phyloP scores from a whole-genome alignment of 2,888 invertebrate species.

The Hydraecia micacea region DNA sequence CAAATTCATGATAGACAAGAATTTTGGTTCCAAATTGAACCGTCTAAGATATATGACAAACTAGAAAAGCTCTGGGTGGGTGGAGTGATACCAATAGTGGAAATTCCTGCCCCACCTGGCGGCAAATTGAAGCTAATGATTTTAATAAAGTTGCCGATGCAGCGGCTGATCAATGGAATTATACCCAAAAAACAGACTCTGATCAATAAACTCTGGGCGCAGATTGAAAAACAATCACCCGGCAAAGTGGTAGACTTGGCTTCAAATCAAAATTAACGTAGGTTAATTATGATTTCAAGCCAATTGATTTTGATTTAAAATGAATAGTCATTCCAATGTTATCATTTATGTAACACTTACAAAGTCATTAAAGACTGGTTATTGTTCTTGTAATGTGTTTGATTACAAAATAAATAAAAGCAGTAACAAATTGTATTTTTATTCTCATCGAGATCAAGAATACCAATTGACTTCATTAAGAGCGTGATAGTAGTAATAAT shows the following conservation, averaged over 20 bases:
- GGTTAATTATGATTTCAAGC: too few relatives aligned
- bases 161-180: neutral
- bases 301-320: too few relatives aligned
- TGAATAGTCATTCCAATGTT: neutral
- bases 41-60: neutral
- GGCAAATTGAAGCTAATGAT: neutral
- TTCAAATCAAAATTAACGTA: neutral
- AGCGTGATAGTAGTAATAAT: neutral
- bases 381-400: neutral
- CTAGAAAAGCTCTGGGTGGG: neutral
- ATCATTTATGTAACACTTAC: neutral
- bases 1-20: neutral
- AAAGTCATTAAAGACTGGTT: neutral
- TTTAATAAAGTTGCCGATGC: neutral
- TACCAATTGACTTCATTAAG: neutral
- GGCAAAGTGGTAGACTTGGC: constrained; percentile 8
- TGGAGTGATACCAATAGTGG: neutral
- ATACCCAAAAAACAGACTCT: constrained; percentile 6
- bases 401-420: constrained; percentile 7
- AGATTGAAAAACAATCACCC: neutral
- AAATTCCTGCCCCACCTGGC: neutral
- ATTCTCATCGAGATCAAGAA: neutral
- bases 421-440: neutral
- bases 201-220: constrained; percentile 3
- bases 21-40: neutral